These are phyloP conservation scores for Thryonomys swinderianus DNA, from an alignment of 2,113 vertebrate species.

Conservation along the genomic window DNA sequence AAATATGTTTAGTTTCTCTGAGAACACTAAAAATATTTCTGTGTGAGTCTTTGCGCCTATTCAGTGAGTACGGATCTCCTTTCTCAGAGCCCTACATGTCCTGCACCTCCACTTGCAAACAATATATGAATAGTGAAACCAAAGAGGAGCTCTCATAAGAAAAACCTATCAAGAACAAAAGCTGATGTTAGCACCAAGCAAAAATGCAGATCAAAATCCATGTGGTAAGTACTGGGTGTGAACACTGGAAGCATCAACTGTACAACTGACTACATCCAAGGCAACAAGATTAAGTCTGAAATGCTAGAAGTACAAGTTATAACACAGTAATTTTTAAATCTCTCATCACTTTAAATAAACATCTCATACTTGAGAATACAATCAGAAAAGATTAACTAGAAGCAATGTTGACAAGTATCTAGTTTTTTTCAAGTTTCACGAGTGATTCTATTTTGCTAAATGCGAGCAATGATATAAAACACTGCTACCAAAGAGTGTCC, in stretches of 20 bases:
- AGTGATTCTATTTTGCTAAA: constrained; percentile 15
- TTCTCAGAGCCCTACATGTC: not conserved
- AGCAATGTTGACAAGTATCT: not conserved
- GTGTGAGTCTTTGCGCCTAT: not conserved
- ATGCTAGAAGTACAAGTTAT: not conserved
- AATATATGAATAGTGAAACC: not conserved
- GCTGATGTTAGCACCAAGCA: not conserved
- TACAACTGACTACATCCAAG: not conserved
- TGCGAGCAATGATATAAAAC: not conserved
- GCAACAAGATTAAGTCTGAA: not conserved
- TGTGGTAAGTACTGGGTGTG: too few species aligned
- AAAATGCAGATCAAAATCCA: not conserved
- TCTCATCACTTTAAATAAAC: not conserved
- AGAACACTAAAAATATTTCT: not conserved
- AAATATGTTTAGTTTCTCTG: not conserved
- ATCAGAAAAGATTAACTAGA: not conserved
- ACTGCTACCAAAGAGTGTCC: not conserved
- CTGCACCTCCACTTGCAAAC: not conserved
- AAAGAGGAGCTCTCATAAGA: not conserved
- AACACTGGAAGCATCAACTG: not conserved
- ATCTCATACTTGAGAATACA: not conserved
- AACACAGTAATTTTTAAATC: not conserved
- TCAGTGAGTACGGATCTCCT: not conserved
- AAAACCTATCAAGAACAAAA: not conserved
- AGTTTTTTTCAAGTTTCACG: not conserved